phyloP scores from a whole-genome alignment of 2,113 vertebrate species.

The Platysteira castanea region DNA sequence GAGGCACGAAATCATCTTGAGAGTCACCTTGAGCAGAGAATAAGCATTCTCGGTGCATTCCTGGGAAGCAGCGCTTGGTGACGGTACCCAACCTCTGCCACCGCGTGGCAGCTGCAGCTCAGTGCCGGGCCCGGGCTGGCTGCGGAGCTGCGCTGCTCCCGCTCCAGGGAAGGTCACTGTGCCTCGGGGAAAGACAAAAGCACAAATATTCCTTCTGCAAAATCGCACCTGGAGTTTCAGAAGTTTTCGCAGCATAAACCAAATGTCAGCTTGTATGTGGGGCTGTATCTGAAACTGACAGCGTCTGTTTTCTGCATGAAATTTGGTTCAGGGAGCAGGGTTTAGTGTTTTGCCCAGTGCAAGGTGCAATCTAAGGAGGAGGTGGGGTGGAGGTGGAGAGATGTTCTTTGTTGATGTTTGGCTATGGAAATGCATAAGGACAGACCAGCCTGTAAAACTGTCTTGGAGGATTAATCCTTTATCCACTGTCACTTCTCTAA shows the following conservation, averaged over 20 bases:
- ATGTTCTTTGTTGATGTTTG: background rate
- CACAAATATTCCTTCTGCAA: background rate
- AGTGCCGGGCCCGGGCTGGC: background rate
- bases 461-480: background rate
- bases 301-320: background rate
- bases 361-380: background rate
- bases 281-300: background rate
- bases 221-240: background rate
- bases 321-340: background rate
- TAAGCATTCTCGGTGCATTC: background rate
- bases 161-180: background rate
- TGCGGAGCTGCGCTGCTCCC: background rate
- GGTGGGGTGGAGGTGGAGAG: background rate
- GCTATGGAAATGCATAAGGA: background rate
- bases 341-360: background rate
- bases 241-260: background rate
- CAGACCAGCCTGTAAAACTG: background rate
- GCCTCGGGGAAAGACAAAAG: background rate
- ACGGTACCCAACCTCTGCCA: slow-evolving; percentile 5
- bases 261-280: background rate
- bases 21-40: slow-evolving; percentile 56
- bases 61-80: background rate
- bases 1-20: background rate
- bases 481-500: background rate
- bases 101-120: slow-evolving; percentile 14